A percentile compares a stretch with the other conserved stretches of the same genome.
These are phyloP conservation scores for Yponomeuta cagnagella DNA, from an alignment of 2,888 invertebrate genomes.

Conservation along the genomic window DNA sequence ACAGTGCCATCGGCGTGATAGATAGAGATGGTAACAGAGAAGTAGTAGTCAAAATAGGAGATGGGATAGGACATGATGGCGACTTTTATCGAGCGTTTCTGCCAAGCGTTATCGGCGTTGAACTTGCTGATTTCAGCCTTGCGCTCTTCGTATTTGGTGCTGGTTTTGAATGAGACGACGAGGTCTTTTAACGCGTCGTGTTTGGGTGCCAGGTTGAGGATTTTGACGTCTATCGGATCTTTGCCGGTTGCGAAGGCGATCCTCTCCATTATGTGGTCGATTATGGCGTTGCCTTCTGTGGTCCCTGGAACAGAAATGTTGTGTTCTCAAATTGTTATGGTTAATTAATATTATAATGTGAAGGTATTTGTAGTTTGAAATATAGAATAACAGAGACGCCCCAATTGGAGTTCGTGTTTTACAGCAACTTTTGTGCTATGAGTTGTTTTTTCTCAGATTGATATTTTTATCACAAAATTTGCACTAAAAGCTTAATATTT, in stretches of 20 bases:
- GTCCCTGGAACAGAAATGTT: conserved; percentile 44
- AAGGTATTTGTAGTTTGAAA: no score
- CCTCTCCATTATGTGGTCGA: conserved; percentile 81
- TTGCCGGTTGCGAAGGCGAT: conserved; percentile 71
- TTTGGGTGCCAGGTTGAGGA: conserved; percentile 62
- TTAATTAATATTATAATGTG: no score
- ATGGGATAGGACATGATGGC: conserved; percentile 80
- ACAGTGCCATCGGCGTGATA: conserved; percentile 82
- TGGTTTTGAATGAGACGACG: conserved; percentile 73
- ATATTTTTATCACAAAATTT: no score
- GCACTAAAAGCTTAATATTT: no score
- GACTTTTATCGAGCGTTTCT: conserved; percentile 79
- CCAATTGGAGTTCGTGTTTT: no score
- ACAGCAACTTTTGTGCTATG: no score
- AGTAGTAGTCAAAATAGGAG: conserved; percentile 67
- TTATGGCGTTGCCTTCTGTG: conserved; percentile 74
- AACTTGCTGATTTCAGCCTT: conserved; percentile 67
- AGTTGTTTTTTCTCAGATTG: no score
- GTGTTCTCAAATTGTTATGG: neutral
- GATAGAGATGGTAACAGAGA: conserved; percentile 77
- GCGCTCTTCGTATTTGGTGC: conserved; percentile 73
- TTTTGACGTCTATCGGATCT: conserved; percentile 76
- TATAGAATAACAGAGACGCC: no score
- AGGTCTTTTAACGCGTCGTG: conserved; percentile 57
- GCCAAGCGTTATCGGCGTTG: conserved; percentile 83